These are phyloP conservation scores for Cremastobaeus sp. DNA, from an alignment of 2,888 invertebrate genomes.

Conservation along the genomic window DNA sequence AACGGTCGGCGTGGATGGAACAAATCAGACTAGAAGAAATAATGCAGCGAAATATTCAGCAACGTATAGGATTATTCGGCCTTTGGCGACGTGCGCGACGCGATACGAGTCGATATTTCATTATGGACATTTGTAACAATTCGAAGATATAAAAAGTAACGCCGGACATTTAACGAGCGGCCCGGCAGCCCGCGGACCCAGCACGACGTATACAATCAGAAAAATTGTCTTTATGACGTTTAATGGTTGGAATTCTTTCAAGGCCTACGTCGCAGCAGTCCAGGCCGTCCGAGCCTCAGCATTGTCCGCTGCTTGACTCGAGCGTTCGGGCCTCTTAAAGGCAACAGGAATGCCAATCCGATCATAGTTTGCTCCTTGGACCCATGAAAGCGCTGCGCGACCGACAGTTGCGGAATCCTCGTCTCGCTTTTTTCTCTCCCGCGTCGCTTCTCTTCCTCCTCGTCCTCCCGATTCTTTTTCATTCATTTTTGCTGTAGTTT, in stretches of 20 bases:
- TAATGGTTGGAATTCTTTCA: slow-evolving; percentile 75
- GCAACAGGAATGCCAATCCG: slow-evolving; percentile 74
- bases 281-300: too few species aligned
- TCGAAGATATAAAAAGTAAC: slow-evolving; percentile 68
- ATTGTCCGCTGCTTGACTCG: slow-evolving; percentile 66
- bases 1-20: slow-evolving; percentile 48
- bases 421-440: slow-evolving; percentile 50
- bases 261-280: slow-evolving; percentile 53
- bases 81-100: slow-evolving; percentile 35
- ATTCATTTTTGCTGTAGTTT: slow-evolving; percentile 53
- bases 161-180: slow-evolving; percentile 60
- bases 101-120: slow-evolving; percentile 69
- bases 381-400: slow-evolving; percentile 69
- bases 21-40: too few species aligned
- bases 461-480: slow-evolving; percentile 46
- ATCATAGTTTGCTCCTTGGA: slow-evolving; percentile 75
- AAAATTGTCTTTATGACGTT: slow-evolving; percentile 76
- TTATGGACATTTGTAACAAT: slow-evolving; percentile 69
- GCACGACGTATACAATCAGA: slow-evolving; percentile 71
- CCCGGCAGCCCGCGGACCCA: slow-evolving; percentile 50
- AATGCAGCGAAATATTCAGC: too few species aligned
- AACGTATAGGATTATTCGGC: too few species aligned
- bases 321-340: slow-evolving; percentile 70
- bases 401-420: slow-evolving; percentile 62
- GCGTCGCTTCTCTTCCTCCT: slow-evolving; percentile 13